Base-by-base conservation (phyloP, 2,888 invertebrate genomes). In the Sarcophaga variegata region DNA sequence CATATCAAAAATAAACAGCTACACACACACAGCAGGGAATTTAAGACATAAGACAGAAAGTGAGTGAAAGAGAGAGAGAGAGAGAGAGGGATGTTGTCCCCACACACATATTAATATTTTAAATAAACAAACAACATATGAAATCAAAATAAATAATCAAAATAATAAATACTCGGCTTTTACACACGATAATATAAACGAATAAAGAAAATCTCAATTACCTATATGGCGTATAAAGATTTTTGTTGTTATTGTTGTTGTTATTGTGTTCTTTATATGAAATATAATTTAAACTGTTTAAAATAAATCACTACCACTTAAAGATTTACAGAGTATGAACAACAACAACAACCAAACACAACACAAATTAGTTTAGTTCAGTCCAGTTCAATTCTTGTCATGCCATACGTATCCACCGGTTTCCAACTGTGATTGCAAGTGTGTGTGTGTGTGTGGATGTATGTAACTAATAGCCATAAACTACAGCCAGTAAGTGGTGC, bases 271-370 rank as follows among this genome's bases (percentile, higher is more conserved):
- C 17, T 54, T 54, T 54, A 54, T 17, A 54, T 54, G 54, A 54
- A 37, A 37, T 54, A 54, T 54, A 54, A 54, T 54, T 54, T 54
- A 54, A 54, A 54, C 17, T 54, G 54, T 54, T 54, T 54, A 14
- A 54, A 54, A 54, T 59, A 63, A 81, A 70, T 54, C 54, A 81
- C 81, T 81, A 62, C 75, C 69, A 75, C 81, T 76, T 81, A 54
- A 70, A 62, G 45, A 64, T 81, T 76, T 70, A 69, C 62, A 75
- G 17, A 54, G 54, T 12, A 54, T 37, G 17, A 54, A 54, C 14
- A 54, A 54, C 12, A 49, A 49, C 49, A 14, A 54, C 54, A 54
- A 54, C 54, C 37, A 37, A 37, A 37, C 8, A 37, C 8, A 37
- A 37, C 8, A 37, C 37, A 37, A 37, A 8, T 37, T 37, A 37